Base-by-base conservation (phyloP, 2,888 invertebrate species). In the Spisula solida region DNA sequence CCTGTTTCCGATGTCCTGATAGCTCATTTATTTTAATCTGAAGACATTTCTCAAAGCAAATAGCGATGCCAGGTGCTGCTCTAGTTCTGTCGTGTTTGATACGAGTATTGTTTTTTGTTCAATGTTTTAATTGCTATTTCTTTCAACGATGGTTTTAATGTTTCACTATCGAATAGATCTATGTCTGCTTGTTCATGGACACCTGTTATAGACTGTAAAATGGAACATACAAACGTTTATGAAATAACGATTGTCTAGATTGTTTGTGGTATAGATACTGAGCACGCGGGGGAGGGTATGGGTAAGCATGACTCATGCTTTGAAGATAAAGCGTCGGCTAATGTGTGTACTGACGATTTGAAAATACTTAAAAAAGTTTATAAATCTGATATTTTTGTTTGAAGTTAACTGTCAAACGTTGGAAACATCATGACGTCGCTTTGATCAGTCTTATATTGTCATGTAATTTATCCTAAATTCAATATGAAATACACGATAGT, bases 171-270 rank as follows among this genome's bases (percentile, higher is more conserved):
- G 25, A 6, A 6, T 25, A 0, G 4, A 66, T 25, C n/a, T 25
- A 20, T 5, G 60, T 25, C 25, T 25, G 12, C n/a, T 66, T 6
- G 10, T 25, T 56, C 0, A 1, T 12, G 12, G 12, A 10, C 60
- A 66, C 60, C 60, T 66, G 60, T 66, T 66, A 25, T 66, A 66
- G n/a, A 25, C n/a, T 25, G n/a, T 66, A 66, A 25, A 66, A n/a
- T 8, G 25, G 60, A 25, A 12, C 25, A 66, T 66, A 66, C 41
- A 66, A 66, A 51, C 25, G 6, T 66, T 56, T 66, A 25, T 66
- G 60, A 66, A 25, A n/a, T n/a, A 25, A 8, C 60, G 8, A 10
- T 10, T n/a, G 60, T 66, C 60, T 66, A 60, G 18, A 4, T 20
- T 25, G 20, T 60, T 60, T 60, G 60, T 60, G 60, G 4, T 10